A percentile compares a stretch with the other conserved stretches of the same genome.
These are phyloP conservation scores for Xiphophorus birchmanni DNA, from an alignment of 2,797 vertebrate species.

Conservation along the genomic window DNA sequence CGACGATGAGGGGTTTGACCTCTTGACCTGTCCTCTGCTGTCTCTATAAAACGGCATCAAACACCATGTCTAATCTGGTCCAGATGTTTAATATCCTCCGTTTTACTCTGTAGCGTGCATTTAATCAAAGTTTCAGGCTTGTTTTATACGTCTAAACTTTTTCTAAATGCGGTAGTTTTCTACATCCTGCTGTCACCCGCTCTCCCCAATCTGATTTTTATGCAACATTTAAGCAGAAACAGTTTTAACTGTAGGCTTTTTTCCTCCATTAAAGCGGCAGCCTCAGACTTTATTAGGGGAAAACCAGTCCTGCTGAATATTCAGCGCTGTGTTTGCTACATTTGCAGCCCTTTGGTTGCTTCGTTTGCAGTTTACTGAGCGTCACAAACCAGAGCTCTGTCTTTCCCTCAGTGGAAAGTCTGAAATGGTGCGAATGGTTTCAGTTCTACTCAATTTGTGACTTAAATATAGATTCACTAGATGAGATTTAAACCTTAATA, in stretches of 20 bases:
- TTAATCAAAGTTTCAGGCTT: neutral
- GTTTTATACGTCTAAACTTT: neutral
- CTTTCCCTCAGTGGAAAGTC: constrained; percentile 50
- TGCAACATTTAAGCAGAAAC: constrained; percentile 2
- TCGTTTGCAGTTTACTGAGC: constrained; percentile 29
- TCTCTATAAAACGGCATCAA: neutral
- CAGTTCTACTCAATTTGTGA: neutral
- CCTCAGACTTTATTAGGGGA: constrained; percentile 60
- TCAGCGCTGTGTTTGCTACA: constrained; percentile 28
- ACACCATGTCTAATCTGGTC: neutral
- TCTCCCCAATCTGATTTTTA: neutral
- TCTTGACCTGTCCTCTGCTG: neutral
- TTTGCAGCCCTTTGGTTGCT: neutral
- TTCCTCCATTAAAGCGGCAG: constrained; percentile 55
- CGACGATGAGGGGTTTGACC: neutral
- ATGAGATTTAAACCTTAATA: neutral
- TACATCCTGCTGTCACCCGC: neutral
- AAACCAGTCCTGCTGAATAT: constrained; percentile 65
- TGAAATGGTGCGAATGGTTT: neutral
- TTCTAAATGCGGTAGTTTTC: neutral
- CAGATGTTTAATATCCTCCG: neutral
- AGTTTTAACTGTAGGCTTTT: constrained; percentile 39
- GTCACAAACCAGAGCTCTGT: constrained; percentile 13
- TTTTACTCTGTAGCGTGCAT: neutral
- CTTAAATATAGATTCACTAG: neutral